Percentiles rank a stretch among this genome's conserved stretches.
These are phyloP conservation scores for Nebria brevicollis DNA, from an alignment of 2,888 invertebrate genomes.

Conservation along the genomic window DNA sequence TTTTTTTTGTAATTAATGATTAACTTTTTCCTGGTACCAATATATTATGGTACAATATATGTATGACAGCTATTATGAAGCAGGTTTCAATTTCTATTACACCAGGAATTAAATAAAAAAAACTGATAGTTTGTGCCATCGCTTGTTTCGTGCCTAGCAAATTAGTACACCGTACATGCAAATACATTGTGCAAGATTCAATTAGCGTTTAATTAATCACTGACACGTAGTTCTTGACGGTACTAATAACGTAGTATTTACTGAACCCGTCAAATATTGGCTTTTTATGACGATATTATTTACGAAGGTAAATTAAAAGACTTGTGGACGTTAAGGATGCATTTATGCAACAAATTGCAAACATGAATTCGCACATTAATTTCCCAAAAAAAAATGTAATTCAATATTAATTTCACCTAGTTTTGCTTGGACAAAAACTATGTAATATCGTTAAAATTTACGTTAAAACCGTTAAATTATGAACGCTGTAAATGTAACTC, in stretches of 20 bases:
- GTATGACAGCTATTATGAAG: not conserved
- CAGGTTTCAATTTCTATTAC: not conserved
- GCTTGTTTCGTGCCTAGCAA: not conserved
- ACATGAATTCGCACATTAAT: not conserved
- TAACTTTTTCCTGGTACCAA: not conserved
- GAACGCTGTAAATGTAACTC: no score
- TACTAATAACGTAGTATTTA: constrained; percentile 33
- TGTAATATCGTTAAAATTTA: no score
- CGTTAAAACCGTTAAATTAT: no score
- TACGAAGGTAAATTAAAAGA: constrained; percentile 3
- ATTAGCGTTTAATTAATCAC: constrained; percentile 41
- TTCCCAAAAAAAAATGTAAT: no score
- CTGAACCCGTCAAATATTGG: constrained; percentile 20
- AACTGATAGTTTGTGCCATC: not conserved
- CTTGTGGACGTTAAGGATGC: not conserved
- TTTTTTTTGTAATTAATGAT: not conserved
- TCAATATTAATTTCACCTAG: no score
- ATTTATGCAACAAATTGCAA: not conserved
- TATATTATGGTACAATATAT: not conserved
- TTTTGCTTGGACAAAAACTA: no score
- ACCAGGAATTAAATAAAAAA: not conserved
- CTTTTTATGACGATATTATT: not conserved
- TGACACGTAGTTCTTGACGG: constrained; percentile 29
- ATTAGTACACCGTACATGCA: not conserved
- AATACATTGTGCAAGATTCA: constrained; percentile 35